Percentiles rank a stretch among this genome's conserved stretches.
Conservation (phyloP, 2,888 invertebrate species). For the Volucella zonaria region DNA sequence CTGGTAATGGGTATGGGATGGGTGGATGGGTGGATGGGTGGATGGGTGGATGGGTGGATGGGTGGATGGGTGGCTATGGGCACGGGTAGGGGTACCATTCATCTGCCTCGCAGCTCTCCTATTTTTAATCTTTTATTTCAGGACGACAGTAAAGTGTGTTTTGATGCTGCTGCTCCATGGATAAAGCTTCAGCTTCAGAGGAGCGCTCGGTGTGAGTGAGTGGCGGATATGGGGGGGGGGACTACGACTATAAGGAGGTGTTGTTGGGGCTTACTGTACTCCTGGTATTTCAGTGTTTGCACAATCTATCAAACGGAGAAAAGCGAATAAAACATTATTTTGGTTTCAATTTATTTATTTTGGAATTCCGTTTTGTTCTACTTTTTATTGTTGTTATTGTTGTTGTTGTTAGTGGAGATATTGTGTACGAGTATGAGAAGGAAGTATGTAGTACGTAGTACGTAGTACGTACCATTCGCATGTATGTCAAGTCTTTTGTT, state of each 20-base stretch:
- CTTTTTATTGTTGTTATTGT: conserved; percentile 34
- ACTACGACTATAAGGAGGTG: neutral
- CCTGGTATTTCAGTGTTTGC: conserved; percentile 25
- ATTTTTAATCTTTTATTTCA: conserved; percentile 53
- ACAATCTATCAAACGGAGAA: conserved; percentile 66
- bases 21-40: too few relatives aligned
- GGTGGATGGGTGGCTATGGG: neutral
- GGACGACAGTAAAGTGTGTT: conserved; percentile 1
- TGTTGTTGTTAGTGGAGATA: conserved; percentile 11
- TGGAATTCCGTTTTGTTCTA: conserved; percentile 63
- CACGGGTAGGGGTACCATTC: conserved; percentile 2
- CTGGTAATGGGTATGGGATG: neutral
- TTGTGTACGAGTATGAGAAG: neutral
- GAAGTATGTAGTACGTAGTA: neutral
- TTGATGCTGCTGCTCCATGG: conserved; percentile 13
- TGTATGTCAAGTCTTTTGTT: conserved; percentile 61
- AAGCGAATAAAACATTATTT: conserved; percentile 56
- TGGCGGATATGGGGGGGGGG: neutral
- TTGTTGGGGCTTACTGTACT: too few relatives aligned
- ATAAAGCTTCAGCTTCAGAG: conserved; percentile 22
- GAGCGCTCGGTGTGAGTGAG: neutral
- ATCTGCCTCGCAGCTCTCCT: conserved; percentile 24
- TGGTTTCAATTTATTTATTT: conserved; percentile 72
- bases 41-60: too few relatives aligned
- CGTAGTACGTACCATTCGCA: neutral